Conservation (phyloP, 2,113 vertebrate genomes). For the Oreochromis spilurus region DNA sequence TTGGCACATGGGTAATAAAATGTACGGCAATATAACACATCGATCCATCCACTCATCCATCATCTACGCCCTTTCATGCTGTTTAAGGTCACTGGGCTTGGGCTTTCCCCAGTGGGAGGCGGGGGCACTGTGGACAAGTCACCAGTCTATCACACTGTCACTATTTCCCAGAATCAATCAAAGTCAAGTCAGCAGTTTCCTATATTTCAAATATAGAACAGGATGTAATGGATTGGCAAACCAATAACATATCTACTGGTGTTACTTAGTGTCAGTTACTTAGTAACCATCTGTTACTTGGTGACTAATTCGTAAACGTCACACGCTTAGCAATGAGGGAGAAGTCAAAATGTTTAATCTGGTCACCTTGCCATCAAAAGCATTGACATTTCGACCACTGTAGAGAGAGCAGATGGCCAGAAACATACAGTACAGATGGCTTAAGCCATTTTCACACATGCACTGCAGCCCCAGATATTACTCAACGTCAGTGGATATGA, state of each 20-base stretch:
- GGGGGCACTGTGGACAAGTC: neutral
- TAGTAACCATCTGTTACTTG: constrained; percentile 24
- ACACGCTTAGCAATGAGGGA: neutral
- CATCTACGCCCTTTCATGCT: neutral
- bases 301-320: neutral
- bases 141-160: neutral
- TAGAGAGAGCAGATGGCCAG: constrained; percentile 38
- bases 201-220: neutral
- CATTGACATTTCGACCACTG: neutral
- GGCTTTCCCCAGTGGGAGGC: neutral
- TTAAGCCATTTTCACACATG: neutral
- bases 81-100: neutral
- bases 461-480: neutral
- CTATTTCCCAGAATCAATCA: neutral
- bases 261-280: neutral
- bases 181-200: neutral
- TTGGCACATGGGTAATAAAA: neutral
- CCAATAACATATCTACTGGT: neutral
- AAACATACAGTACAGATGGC: neutral
- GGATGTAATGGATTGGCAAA: neutral
- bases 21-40: neutral
- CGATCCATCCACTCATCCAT: neutral
- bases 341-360: constrained; percentile 26
- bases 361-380: neutral
- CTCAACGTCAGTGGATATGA: neutral